Conservation (phyloP, 1,140 invertebrate genomes). For the Lepidurus couesii region DNA sequence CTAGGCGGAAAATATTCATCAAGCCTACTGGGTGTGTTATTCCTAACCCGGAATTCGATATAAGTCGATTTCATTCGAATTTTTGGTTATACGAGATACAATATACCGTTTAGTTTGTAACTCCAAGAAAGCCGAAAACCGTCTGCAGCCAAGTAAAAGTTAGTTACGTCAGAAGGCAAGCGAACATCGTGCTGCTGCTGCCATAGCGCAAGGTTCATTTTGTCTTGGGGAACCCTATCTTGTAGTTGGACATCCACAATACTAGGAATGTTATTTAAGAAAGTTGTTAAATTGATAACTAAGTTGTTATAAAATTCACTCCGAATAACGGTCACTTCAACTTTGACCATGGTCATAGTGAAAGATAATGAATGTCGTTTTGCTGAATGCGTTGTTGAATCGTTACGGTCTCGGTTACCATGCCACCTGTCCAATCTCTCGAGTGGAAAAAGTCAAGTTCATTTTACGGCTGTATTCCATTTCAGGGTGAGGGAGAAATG, state of each 20-base stretch:
- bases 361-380: not conserved
- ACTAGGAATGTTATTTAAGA: conserved; percentile 22
- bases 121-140: conserved; percentile 31
- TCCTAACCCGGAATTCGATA: conserved; percentile 10
- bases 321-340: not conserved
- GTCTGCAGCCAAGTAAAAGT: conserved; percentile 30
- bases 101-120: conserved; percentile 27
- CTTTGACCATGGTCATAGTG: not conserved
- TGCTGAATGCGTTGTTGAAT: not conserved
- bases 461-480: not conserved
- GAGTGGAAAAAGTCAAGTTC: not conserved
- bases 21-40: conserved; percentile 26
- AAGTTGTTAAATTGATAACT: conserved; percentile 1
- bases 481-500: conserved; percentile 18
- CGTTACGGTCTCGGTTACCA: not conserved
- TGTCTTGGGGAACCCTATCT: conserved; percentile 16
- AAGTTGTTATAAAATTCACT: conserved; percentile 27
- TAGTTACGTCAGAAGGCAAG: conserved; percentile 25
- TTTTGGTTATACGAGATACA: not conserved
- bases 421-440: not conserved
- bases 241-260: conserved; percentile 25
- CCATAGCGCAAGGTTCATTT: conserved; percentile 1
- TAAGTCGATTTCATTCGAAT: not conserved
- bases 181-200: conserved; percentile 23
- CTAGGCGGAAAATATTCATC: conserved; percentile 26